Evolutionary conservation across 2,113 vertebrate species (phyloP), one percentile per base, ranked within the genome.

Genomic region (Misgurnus mizolepis): DNA sequence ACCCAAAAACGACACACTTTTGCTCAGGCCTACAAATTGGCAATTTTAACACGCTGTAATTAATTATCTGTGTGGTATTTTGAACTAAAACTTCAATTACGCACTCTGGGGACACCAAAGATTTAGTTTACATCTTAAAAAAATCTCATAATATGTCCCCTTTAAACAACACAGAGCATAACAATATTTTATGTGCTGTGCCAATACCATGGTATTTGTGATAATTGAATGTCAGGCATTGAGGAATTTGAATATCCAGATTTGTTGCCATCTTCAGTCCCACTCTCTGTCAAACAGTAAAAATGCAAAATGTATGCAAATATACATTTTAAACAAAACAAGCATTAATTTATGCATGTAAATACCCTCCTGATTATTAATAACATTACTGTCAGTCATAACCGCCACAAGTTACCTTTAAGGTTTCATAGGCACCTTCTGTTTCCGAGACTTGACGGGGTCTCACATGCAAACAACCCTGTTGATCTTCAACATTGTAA

Each of bases 201-300:
- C 55, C 55, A 7, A 6, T 8, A 0, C 3, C 14, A 3, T 4
- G 8, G 9, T 56, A 11, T 34, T 5, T 2, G 27, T 11, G 43
- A 40, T 50, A 58, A 11, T 9, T 79, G 65, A 9, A 22, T n/a
- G 40, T 43, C 79, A 93, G 93, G 56, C 93, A 66, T 67, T 89
- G 71, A 4, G 93, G 93, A 49, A 18, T 18, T 27, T 18, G 60
- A 14, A 64, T 0, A 2, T 71, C 0, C 64, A 92, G 6, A 80
- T 93, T 91, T 50, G 91, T 91, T 7, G 68, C 87, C 60, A 90
- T 84, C 86, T 96, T 96, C 85, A 97, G 73, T 60, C 95, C 95
- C 68, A 93, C 77, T 27, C 43, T 75, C 95, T 97, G 79, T 41
- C 83, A 62, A 58, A 58, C 6, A 58, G 55, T 18, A 58, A 47